phyloP scores from a whole-genome alignment of 2,113 vertebrate genomes.

The Saccopteryx leptura region DNA sequence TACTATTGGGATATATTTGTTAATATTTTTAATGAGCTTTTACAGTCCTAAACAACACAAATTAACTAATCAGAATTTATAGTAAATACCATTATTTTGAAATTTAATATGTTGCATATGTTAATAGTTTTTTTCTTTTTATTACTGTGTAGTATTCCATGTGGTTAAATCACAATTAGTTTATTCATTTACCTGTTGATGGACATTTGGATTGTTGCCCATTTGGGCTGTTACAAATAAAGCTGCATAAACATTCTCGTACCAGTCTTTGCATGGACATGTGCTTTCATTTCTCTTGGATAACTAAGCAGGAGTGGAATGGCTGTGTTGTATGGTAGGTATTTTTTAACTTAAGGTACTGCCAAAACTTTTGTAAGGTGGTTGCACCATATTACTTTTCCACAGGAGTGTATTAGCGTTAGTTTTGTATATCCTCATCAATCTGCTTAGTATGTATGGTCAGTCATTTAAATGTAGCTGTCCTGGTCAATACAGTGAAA shows the following conservation, averaged over 20 bases:
- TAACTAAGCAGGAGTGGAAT: background rate
- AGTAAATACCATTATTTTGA: background rate
- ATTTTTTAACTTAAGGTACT: background rate
- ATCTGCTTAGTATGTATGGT: background rate
- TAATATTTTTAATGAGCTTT: conserved; percentile 41
- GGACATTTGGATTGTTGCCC: background rate
- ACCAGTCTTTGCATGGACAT: background rate
- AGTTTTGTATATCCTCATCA: background rate
- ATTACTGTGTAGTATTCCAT: background rate
- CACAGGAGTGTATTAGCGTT: background rate
- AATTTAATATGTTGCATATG: background rate
- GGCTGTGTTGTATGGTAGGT: background rate
- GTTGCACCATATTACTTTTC: background rate
- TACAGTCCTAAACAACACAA: background rate
- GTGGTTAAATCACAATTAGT: conserved; percentile 9
- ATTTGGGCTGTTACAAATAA: background rate
- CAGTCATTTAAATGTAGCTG: background rate
- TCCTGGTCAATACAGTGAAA: background rate
- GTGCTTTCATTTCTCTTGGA: background rate
- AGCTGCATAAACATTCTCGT: background rate
- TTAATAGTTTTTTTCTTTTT: background rate
- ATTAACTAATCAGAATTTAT: background rate
- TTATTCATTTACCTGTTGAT: background rate
- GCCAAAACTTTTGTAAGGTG: background rate
- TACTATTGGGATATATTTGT: background rate